phyloP scores from a whole-genome alignment of 1,140 invertebrate genomes.

The Luehdorfia chinensis region DNA sequence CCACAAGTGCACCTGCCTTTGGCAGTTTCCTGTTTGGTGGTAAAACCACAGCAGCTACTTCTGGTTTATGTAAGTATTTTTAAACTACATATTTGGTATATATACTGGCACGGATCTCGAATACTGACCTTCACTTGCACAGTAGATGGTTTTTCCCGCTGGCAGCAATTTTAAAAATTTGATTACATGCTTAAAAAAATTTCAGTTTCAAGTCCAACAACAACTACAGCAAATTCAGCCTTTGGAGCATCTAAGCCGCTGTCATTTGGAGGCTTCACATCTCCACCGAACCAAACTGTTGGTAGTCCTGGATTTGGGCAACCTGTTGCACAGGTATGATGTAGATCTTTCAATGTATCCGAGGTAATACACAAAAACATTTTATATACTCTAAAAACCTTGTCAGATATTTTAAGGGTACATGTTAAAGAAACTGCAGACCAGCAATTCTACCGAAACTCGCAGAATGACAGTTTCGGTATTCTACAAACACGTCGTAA shows the following conservation, averaged over 20 bases:
- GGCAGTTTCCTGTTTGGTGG: slow-evolving; percentile 54
- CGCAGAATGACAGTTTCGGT: too few relatives aligned
- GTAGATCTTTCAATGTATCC: slow-evolving; percentile 24
- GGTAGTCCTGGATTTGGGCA: slow-evolving; percentile 58
- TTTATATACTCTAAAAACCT: too few relatives aligned
- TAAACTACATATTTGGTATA: background rate
- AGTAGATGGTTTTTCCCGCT: too few relatives aligned
- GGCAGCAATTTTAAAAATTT: too few relatives aligned
- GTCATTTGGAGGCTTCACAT: slow-evolving; percentile 43
- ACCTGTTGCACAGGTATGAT: slow-evolving; percentile 29
- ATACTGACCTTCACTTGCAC: too few relatives aligned
- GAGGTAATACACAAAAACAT: background rate
- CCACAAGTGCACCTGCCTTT: slow-evolving; percentile 38
- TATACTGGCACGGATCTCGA: too few relatives aligned
- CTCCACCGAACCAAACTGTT: slow-evolving; percentile 59
- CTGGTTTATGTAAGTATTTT: slow-evolving; percentile 48
- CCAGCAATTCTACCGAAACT: too few relatives aligned
- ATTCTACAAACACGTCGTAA: too few relatives aligned
- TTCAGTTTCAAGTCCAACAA: slow-evolving; percentile 47
- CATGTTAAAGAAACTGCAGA: too few relatives aligned
- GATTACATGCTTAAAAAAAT: too few relatives aligned
- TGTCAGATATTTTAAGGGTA: too few relatives aligned
- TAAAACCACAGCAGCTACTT: slow-evolving; percentile 43
- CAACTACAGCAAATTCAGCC: slow-evolving; percentile 31
- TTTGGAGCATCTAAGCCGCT: slow-evolving; percentile 50